phyloP scores from a whole-genome alignment of 1,140 invertebrate species.

The Acromyrmex heyeri region DNA sequence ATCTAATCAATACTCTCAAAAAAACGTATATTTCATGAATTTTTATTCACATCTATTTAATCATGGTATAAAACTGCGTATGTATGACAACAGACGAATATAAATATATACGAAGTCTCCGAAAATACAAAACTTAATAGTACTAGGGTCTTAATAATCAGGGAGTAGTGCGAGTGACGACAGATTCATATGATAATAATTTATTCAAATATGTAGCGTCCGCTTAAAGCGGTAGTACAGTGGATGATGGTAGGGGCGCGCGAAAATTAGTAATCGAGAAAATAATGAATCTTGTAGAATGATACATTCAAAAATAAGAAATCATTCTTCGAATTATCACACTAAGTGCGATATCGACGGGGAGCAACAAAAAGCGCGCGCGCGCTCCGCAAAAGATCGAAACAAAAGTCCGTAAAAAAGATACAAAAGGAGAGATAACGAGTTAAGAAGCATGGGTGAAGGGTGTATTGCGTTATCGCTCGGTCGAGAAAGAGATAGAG shows the following conservation, averaged over 20 bases:
- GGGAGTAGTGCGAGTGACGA: conserved; percentile 59
- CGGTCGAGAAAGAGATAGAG: conserved; percentile 15
- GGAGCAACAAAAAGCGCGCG: conserved; percentile 58
- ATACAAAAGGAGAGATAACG: conserved; percentile 66
- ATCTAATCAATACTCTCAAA: conserved; percentile 52
- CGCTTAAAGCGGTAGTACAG: conserved; percentile 75
- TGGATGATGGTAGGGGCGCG: conserved; percentile 71
- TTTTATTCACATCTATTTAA: conserved; percentile 70
- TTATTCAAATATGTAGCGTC: conserved; percentile 79
- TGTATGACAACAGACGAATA: conserved; percentile 58
- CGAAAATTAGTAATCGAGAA: conserved; percentile 64
- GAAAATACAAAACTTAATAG: conserved; percentile 67
- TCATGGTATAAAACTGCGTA: conserved; percentile 68
- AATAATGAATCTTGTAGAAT: conserved; percentile 53
- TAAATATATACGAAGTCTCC: conserved; percentile 65
- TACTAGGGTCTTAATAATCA: conserved; percentile 39
- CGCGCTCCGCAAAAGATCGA: conserved; percentile 42
- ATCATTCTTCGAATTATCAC: conserved; percentile 50
- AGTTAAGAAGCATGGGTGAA: conserved; percentile 73
- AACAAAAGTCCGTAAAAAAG: conserved; percentile 69
- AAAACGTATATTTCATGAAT: conserved; percentile 53
- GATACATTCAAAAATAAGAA: conserved; percentile 53
- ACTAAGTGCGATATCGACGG: conserved; percentile 32
- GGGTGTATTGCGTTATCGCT: conserved; percentile 58
- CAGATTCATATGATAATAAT: conserved; percentile 79